These are phyloP conservation scores for Rhynchomys soricoides DNA, from an alignment of 2,113 vertebrate genomes.

Conservation along the genomic window DNA sequence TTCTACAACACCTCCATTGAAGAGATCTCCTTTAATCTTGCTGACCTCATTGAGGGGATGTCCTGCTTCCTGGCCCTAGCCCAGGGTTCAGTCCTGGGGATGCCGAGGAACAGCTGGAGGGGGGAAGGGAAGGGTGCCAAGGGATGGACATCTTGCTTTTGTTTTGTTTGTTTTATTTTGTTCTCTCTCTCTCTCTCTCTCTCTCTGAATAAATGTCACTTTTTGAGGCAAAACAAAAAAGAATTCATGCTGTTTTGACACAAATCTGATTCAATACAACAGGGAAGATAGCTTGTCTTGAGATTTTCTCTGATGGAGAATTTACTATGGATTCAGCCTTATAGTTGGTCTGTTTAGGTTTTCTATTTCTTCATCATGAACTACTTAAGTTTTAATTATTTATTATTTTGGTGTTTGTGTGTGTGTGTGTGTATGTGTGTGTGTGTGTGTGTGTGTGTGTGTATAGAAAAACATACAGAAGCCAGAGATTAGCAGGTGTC, in stretches of 20 bases:
- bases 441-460: background rate
- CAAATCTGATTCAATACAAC: background rate
- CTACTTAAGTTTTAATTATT: background rate
- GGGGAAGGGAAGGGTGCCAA: background rate
- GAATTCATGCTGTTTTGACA: background rate
- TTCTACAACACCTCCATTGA: background rate
- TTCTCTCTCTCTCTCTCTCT: too few relatives aligned
- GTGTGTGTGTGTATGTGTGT: background rate
- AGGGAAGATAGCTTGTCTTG: background rate
- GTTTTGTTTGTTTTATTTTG: background rate
- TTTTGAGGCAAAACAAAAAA: background rate
- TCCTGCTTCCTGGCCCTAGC: background rate
- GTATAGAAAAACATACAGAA: background rate
- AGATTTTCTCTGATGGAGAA: background rate
- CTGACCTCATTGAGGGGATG: background rate
- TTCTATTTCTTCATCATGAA: background rate
- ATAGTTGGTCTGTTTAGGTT: background rate
- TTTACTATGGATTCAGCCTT: background rate
- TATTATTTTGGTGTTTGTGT: background rate
- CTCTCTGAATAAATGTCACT: background rate
- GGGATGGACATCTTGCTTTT: background rate
- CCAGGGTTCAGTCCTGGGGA: background rate
- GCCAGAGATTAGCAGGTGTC: background rate
- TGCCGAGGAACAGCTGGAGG: background rate
- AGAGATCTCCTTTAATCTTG: background rate